A percentile compares a stretch with the other conserved stretches of the same genome.
phyloP scores from a whole-genome alignment of 2,113 vertebrate species.

The Chlamydotis undulata region DNA sequence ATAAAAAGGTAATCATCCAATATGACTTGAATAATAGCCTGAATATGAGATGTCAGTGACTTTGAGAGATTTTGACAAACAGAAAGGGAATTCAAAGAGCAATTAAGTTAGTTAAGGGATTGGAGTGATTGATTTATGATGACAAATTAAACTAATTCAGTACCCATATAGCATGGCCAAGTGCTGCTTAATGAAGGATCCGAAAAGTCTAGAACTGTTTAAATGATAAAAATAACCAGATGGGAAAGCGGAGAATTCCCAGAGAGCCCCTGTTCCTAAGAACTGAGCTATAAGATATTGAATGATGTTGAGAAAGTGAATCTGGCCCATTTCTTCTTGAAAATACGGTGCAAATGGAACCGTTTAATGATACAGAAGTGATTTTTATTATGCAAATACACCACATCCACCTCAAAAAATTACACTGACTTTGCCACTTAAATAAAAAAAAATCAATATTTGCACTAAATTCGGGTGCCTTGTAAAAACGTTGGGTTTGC shows the following conservation, averaged over 20 bases:
- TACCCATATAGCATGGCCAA: constrained; percentile 48
- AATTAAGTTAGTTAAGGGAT: constrained; percentile 40
- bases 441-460: neutral
- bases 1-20: constrained; percentile 62
- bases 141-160: constrained; percentile 65
- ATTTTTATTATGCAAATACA: neutral
- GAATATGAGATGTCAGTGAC: constrained; percentile 30
- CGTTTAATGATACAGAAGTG: neutral
- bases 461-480: neutral
- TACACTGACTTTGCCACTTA: neutral
- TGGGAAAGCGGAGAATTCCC: neutral
- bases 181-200: constrained; percentile 46
- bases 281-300: neutral
- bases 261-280: neutral
- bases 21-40: constrained; percentile 46
- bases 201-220: neutral
- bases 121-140: constrained; percentile 61
- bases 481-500: neutral
- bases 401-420: neutral
- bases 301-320: neutral
- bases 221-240: constrained; percentile 44
- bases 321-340: neutral
- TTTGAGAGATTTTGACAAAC: constrained; percentile 58
- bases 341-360: neutral
- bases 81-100: constrained; percentile 48